Percentiles rank a stretch among this genome's conserved stretches.
Evolutionary conservation across 1,140 invertebrate genomes (phyloP).

Genomic region (Drosophila lowei): DNA sequence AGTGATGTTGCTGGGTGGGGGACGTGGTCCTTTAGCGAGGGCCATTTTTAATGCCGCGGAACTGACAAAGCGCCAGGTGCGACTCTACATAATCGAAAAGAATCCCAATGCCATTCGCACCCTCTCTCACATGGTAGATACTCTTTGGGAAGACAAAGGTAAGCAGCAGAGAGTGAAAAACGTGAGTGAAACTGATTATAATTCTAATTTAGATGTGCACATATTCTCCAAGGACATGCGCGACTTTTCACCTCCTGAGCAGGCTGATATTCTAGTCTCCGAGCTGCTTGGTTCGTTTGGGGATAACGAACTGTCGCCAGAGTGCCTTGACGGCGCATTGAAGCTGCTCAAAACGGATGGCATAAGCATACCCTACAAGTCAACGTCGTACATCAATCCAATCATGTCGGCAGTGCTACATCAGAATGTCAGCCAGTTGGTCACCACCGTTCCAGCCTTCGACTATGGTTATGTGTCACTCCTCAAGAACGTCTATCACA

Average conservation of each 20-base stretch:
- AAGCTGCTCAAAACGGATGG: slow-evolving; percentile 94
- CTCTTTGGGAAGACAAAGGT: slow-evolving; percentile 91
- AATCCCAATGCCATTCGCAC: slow-evolving; percentile 98
- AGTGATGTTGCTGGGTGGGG: slow-evolving; percentile 97
- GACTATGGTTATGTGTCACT: slow-evolving; percentile 93
- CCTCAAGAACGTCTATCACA: slow-evolving; percentile 94
- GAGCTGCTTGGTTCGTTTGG: slow-evolving; percentile 99
- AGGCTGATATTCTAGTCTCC: slow-evolving; percentile 97
- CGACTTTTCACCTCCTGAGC: slow-evolving; percentile 90
- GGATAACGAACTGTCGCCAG: slow-evolving; percentile 99
- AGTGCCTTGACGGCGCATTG: slow-evolving; percentile 98
- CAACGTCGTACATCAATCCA: slow-evolving; percentile 95
- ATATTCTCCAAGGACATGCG: slow-evolving; percentile 97
- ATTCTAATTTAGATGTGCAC: slow-evolving; percentile 83
- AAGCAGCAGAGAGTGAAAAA: background rate
- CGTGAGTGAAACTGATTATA: background rate
- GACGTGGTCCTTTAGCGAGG: slow-evolving; percentile 96
- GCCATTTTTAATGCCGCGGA: slow-evolving; percentile 91
- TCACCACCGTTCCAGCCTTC: slow-evolving; percentile 37
- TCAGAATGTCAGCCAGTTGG: slow-evolving; percentile 82
- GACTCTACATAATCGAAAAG: slow-evolving; percentile 98
- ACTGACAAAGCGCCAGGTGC: slow-evolving; percentile 84
- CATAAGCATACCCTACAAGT: slow-evolving; percentile 95
- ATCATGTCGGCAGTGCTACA: slow-evolving; percentile 86
- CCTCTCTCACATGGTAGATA: slow-evolving; percentile 90